Base-by-base conservation (phyloP, 2,797 vertebrate genomes). In the Spinus pinus region DNA sequence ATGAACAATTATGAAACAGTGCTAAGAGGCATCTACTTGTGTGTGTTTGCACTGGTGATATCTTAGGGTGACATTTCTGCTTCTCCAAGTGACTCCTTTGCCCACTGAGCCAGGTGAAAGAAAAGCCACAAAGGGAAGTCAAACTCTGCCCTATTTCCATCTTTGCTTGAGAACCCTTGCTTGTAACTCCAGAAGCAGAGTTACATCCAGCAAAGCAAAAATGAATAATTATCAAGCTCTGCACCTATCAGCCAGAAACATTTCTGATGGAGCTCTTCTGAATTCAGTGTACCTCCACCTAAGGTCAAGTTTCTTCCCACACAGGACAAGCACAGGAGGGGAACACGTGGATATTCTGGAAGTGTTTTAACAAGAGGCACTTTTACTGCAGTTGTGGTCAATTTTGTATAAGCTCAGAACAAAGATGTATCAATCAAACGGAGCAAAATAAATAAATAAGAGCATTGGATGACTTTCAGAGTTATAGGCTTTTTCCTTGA, bases 391-490 rank as follows among this genome's bases (percentile, higher is more conserved):
- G 81, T 23, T 90, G 85, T 88, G 91, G 77, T 90, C 90, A 74
- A 49, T 88, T 88, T 78, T 86, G 62, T 86, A 13, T 30, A 50
- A 79, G 80, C 85, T 84, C 78, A 64, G 90, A 88, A 96, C 87
- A 95, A 96, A 97, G 94, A 88, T 9, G 3, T 66, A 94, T 95
- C 92, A 93, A 97, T 95, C 94, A 96, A 88, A 92, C 27, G 0
- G 31, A 84, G 79, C 30, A 74, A 97, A 94, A 93, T 95, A 94
- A 94, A 96, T 95, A 96, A 94, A 94, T 90, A 92, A 85, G 75
- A 53, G 90, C 95, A 69, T 6, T 91, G 65, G 93, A 84, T 95
- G 88, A 91, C 95, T 95, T 91, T 97, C 95, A 94, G 95, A 96
- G 84, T 64, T 72, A 87, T 14, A 95, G 93, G 89, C 89, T 94